Percentiles rank a stretch among this genome's conserved stretches.
These are phyloP conservation scores for Actinostola sp. DNA, from an alignment of 92 coral and sea anemone species.

Conservation along the genomic window DNA sequence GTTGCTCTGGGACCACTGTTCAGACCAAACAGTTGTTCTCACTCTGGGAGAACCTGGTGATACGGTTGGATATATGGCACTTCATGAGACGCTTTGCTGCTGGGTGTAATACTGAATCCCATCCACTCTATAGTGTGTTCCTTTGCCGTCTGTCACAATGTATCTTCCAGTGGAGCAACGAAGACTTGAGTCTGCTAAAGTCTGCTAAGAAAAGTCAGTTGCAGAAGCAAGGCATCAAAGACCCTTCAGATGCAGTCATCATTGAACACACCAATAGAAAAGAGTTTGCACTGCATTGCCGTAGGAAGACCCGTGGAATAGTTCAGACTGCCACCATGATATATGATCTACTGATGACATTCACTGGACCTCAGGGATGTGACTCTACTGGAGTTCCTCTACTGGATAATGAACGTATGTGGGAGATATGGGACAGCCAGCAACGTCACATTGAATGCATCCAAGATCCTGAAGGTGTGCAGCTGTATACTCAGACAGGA, in stretches of 20 bases:
- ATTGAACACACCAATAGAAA: conserved; percentile 18
- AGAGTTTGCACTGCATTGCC: conserved; percentile 60
- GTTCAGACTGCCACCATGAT: conserved; percentile 10
- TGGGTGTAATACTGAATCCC: conserved; percentile 61
- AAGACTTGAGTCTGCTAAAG: conserved; percentile 43
- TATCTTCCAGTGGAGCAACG: conserved; percentile 59
- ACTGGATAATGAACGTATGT: conserved; percentile 34
- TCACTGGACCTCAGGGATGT: conserved; percentile 47
- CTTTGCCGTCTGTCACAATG: conserved; percentile 50
- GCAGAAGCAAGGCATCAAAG: background rate
- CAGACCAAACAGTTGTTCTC: conserved; percentile 31
- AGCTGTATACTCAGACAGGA: conserved; percentile 54
- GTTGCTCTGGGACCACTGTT: conserved; percentile 29
- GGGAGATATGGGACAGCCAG: conserved; percentile 62
- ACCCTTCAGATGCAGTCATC: conserved; percentile 44
- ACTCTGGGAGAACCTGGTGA: conserved; percentile 20
- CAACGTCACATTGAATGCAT: conserved; percentile 51
- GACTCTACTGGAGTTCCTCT: conserved; percentile 64
- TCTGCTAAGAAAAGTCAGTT: conserved; percentile 29
- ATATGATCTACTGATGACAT: conserved; percentile 33
- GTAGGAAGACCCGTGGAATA: conserved; percentile 48
- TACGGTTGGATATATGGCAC: conserved; percentile 54
- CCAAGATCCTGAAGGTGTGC: conserved; percentile 68
- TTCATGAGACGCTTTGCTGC: conserved; percentile 60
- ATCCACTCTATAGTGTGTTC: conserved; percentile 53